Evolutionary conservation across 2,797 vertebrate genomes (phyloP).

Genomic region (Poeciliopsis gracilis): DNA sequence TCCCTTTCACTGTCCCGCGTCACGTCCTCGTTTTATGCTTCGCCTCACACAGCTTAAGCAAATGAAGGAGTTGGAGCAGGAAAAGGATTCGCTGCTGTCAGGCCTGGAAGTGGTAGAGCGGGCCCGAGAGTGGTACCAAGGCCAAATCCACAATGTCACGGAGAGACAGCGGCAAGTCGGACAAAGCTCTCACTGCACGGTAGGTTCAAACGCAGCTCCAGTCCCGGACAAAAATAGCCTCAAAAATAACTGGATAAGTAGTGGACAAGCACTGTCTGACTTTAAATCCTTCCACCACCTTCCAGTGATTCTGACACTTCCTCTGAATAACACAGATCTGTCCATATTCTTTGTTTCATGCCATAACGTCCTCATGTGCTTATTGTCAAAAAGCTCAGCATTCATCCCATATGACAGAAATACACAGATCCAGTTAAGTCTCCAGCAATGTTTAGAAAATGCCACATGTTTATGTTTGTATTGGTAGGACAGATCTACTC

Average conservation of each 20-base stretch:
- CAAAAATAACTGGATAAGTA: neutral
- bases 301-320: neutral
- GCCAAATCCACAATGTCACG: conserved; percentile 89
- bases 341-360: neutral
- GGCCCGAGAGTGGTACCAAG: conserved; percentile 91
- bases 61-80: conserved; percentile 94
- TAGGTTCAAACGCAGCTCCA: conserved; percentile 47
- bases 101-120: conserved; percentile 91
- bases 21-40: conserved; percentile 10
- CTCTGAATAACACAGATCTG: neutral
- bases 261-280: neutral
- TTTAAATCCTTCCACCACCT: neutral
- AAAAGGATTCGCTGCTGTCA: conserved; percentile 90
- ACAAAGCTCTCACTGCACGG: conserved; percentile 76
- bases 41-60: conserved; percentile 85
- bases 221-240: neutral
- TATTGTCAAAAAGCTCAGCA: neutral
- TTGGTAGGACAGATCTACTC: neutral
- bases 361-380: neutral
- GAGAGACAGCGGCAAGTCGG: conserved; percentile 88
- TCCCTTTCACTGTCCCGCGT: neutral
- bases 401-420: neutral
- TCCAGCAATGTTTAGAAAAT: neutral
- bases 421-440: neutral
- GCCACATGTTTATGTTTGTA: neutral